phyloP scores from a whole-genome alignment of 2,888 invertebrate species.

The Nymphalis polychloros region DNA sequence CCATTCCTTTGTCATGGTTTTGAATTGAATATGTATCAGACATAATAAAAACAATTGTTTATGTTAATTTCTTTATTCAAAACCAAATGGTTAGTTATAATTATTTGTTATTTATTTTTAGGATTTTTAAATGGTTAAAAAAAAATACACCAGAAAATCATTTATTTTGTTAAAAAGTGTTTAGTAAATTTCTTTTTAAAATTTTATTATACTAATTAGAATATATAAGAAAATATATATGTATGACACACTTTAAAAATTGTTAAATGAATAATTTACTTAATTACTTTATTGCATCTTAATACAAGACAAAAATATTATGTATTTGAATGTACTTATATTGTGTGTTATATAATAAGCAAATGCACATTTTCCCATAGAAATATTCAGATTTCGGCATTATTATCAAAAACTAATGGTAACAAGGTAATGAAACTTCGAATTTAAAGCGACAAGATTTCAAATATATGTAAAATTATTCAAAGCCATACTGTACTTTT shows the following conservation, averaged over 20 bases:
- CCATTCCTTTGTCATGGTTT: constrained; percentile 31
- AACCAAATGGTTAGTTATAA: constrained; percentile 39
- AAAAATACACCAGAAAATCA: not conserved
- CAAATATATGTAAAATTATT: not conserved
- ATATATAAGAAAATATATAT: not conserved
- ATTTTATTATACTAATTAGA: not conserved
- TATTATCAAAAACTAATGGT: not conserved
- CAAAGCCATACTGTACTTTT: not conserved
- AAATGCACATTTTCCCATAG: not conserved
- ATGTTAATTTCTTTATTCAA: constrained; percentile 33
- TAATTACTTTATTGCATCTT: not conserved
- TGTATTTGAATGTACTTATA: not conserved
- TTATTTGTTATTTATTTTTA: constrained; percentile 50
- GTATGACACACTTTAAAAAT: not conserved
- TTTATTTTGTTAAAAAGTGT: constrained; percentile 5
- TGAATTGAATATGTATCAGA: constrained; percentile 9
- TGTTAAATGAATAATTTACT: not conserved
- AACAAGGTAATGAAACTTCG: constrained; percentile 14
- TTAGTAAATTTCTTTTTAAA: not conserved
- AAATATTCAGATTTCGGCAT: not conserved
- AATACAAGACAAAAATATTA: not conserved
- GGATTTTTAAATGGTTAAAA: constrained; percentile 19
- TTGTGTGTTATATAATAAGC: not conserved
- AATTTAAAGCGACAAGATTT: constrained; percentile 8
- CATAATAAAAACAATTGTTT: not conserved